Base-by-base conservation (phyloP, 1,140 invertebrate species). In the Mercenaria mercenaria region DNA sequence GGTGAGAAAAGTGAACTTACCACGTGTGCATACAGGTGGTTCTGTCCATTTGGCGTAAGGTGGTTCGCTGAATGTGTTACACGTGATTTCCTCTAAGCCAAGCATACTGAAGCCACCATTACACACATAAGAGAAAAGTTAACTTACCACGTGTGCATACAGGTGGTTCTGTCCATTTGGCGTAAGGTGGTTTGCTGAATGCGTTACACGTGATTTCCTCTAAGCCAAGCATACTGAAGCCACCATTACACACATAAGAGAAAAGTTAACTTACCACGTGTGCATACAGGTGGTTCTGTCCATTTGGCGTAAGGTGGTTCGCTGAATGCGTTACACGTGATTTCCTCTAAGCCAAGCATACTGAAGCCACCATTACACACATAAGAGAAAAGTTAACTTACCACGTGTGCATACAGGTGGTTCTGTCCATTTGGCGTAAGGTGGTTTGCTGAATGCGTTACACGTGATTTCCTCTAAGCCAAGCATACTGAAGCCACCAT, bases 71-170 rank as follows among this genome's bases (percentile, higher is more conserved):
- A 47, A 43, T 10, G 41, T 3, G 1, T 80, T n/a, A 56, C 76
- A 80, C 43, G 76, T 80, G 29, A 80, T 32, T 15, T 10, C 1
- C 29, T 80, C 76, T 56, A 34, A 4, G 20, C 76, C 76, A 29
- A 52, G 23, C 41, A 80, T 32, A 32, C 18, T 80, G 41, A 26
- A 80, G 23, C 47, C 47, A 20, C 32, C 43, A 52, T 80, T 29
- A 26, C 76, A 80, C 4, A 59, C 52, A n/a, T 80, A 80, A 1
- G 41, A n/a, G n/a, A n/a, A n/a, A n/a, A n/a, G n/a, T n/a, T n/a
- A 11, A 37, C 20, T 69, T 39, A 69, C 67, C 67, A 69, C 18
- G 34, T 43, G 20, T n/a, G n/a, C n/a, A n/a, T n/a, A n/a, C n/a
- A n/a, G n/a, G n/a, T n/a, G n/a, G n/a, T n/a, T n/a, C n/a, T n/a